Evolutionary conservation across 2,888 invertebrate species (phyloP).

Genomic region (Tetragonula carbonaria): DNA sequence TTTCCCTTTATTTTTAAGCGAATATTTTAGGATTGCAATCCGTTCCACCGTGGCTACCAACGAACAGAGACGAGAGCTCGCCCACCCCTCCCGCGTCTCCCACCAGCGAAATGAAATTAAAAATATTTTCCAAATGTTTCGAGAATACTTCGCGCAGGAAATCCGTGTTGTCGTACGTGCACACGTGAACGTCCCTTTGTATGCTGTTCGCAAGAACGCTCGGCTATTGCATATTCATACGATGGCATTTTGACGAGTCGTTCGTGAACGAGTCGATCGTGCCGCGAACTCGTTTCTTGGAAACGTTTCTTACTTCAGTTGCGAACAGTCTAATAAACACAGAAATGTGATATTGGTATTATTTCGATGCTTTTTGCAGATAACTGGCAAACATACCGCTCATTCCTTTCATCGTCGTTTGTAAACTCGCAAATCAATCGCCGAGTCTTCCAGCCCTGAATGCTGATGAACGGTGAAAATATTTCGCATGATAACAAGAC

Average conservation of each 20-base stretch:
- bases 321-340: neutral
- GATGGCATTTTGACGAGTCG: neutral
- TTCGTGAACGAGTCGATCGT: neutral
- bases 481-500: neutral
- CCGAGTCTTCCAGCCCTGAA: neutral
- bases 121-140: slow-evolving; percentile 59
- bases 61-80: neutral
- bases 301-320: neutral
- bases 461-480: neutral
- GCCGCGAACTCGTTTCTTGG: neutral
- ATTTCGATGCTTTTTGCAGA: neutral
- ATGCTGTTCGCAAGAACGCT: neutral
- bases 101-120: slow-evolving; percentile 48
- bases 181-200: slow-evolving; percentile 8
- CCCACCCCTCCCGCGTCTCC: neutral
- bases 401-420: neutral
- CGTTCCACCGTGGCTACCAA: slow-evolving; percentile 12
- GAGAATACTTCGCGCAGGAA: slow-evolving; percentile 23
- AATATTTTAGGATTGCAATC: slow-evolving; percentile 55
- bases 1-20: slow-evolving; percentile 61
- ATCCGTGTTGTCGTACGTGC: neutral
- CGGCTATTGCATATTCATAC: neutral
- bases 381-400: neutral
- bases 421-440: neutral
- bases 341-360: neutral